A percentile compares a stretch with the other conserved stretches of the same genome.
Evolutionary conservation across 64 coral and sea anemone genomes (phyloP).

Genomic region (Pachyseris speciosa): DNA sequence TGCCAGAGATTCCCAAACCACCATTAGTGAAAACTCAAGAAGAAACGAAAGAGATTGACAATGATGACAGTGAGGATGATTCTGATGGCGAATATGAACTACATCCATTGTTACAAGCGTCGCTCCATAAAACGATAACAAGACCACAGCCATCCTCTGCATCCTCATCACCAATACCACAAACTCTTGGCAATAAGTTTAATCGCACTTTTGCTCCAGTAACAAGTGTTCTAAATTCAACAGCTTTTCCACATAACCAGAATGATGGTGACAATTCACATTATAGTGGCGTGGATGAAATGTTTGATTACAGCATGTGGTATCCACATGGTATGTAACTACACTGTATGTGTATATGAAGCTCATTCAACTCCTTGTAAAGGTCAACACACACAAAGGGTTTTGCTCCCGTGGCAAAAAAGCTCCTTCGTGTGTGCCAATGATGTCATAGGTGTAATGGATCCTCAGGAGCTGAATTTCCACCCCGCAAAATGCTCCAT

Average conservation of each 20-base stretch:
- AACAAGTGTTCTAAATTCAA: not conserved
- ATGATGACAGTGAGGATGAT: conserved; percentile 68
- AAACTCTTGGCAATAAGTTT: conserved; percentile 42
- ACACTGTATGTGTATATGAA: no score
- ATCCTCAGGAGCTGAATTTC: no score
- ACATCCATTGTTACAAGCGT: conserved; percentile 93
- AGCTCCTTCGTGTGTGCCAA: no score
- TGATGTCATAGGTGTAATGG: no score
- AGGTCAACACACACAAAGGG: no score
- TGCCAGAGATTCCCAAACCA: conserved; percentile 49
- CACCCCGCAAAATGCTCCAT: no score
- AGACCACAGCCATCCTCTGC: conserved; percentile 52
- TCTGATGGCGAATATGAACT: conserved; percentile 95
- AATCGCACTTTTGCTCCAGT: conserved; percentile 31
- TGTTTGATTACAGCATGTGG: conserved; percentile 37
- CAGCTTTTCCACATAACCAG: not conserved
- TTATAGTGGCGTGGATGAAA: not conserved
- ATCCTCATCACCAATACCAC: conserved; percentile 63
- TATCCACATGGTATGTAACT: conserved; percentile 46
- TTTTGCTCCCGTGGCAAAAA: no score
- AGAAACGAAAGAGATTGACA: conserved; percentile 29
- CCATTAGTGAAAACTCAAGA: conserved; percentile 45
- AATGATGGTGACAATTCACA: not conserved
- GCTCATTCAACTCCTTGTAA: no score
- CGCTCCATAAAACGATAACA: conserved; percentile 69